Conservation (phyloP, 2,888 invertebrate species). For the Drosophila sordidula region DNA sequence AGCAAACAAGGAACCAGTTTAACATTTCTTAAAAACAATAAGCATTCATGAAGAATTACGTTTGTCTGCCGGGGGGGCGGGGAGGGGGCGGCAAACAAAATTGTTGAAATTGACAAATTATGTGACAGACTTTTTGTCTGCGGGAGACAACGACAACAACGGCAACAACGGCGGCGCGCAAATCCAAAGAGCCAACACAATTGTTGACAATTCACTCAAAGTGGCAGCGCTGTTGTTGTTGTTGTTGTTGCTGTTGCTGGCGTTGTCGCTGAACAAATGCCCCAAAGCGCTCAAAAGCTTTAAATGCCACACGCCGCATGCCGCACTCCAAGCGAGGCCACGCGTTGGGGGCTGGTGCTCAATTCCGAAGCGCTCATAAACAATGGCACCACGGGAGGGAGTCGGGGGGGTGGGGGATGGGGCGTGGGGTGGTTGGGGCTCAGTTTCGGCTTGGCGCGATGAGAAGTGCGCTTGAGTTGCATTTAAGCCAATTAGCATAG, state of each 20-base stretch:
- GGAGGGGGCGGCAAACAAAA: slow-evolving; percentile 25
- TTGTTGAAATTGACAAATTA: slow-evolving; percentile 80
- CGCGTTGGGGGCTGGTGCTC: slow-evolving; percentile 51
- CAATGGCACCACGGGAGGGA: slow-evolving; percentile 52
- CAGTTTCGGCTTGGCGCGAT: slow-evolving; percentile 69
- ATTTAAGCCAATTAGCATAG: slow-evolving; percentile 83
- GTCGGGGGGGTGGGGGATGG: background rate
- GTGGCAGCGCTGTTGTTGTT: slow-evolving; percentile 49
- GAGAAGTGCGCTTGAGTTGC: slow-evolving; percentile 81
- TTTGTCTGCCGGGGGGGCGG: slow-evolving; percentile 26
- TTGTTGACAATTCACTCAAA: slow-evolving; percentile 80
- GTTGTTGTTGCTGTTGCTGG: slow-evolving; percentile 53
- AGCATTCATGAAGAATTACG: slow-evolving; percentile 68
- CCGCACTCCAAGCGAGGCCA: slow-evolving; percentile 48
- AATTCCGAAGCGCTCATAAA: slow-evolving; percentile 72
- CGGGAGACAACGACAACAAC: slow-evolving; percentile 19
- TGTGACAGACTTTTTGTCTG: slow-evolving; percentile 76
- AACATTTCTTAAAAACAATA: slow-evolving; percentile 44
- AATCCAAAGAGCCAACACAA: slow-evolving; percentile 78
- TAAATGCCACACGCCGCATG: slow-evolving; percentile 65
- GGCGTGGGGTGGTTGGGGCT: slow-evolving; percentile 16
- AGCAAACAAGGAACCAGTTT: slow-evolving; percentile 33
- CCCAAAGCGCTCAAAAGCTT: slow-evolving; percentile 82
- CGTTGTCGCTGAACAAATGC: slow-evolving; percentile 76
- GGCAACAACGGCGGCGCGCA: slow-evolving; percentile 39